Evolutionary conservation across 2,113 vertebrate genomes (phyloP).

Genomic region (Anser brachyrhynchus): DNA sequence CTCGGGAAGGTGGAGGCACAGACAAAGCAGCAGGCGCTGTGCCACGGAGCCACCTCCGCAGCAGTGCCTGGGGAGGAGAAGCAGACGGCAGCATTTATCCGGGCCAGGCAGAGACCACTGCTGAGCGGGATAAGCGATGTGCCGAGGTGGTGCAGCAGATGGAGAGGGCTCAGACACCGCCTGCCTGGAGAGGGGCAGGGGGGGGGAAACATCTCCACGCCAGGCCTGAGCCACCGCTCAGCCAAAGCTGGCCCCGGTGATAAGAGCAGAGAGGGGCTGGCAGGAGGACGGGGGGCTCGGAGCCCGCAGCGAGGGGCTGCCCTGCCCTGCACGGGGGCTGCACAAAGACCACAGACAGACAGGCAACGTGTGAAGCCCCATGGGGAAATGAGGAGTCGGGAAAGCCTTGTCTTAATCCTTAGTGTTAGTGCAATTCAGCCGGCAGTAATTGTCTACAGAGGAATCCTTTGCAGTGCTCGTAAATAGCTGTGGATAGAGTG

Average conservation of each 20-base stretch:
- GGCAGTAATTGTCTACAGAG: neutral
- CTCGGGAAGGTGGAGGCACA: neutral
- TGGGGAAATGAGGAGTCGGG: neutral
- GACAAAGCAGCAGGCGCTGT: neutral
- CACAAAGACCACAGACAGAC: neutral
- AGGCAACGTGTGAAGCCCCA: neutral
- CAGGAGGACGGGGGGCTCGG: neutral
- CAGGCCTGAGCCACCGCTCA: neutral
- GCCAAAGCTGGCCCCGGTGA: neutral
- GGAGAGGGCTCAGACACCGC: neutral
- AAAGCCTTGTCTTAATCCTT: neutral
- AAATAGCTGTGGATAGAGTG: neutral
- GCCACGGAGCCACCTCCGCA: accelerated
- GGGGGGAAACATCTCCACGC: neutral
- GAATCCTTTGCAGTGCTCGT: neutral
- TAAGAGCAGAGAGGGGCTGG: neutral
- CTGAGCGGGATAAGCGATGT: neutral
- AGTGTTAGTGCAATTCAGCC: neutral
- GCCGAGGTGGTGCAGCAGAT: accelerated
- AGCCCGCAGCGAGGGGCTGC: neutral
- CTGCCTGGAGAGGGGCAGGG: neutral
- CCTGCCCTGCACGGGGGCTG: neutral
- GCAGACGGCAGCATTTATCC: neutral
- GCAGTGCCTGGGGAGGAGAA: neutral
- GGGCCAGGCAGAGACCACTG: neutral